Evolutionary conservation across 2,888 invertebrate genomes (phyloP), one percentile per base, ranked within the genome.

Genomic region (Ommatoiulus sabulosus): DNA sequence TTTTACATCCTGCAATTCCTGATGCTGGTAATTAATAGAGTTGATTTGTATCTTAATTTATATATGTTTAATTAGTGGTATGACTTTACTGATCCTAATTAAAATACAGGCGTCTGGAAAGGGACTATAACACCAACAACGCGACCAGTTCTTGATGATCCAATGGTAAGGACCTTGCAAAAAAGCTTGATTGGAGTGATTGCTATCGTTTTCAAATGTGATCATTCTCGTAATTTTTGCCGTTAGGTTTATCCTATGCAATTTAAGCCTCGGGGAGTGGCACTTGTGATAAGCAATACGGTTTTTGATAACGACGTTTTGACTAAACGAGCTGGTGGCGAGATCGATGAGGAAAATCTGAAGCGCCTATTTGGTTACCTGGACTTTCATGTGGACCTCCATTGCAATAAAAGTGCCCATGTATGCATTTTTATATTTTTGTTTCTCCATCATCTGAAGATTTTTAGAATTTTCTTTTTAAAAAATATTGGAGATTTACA

Each of bases 331-430:
- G n/a, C 10, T 63, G 87, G 87, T 7, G 87, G 87, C 2, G 52
- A 87, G 44, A 44, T 52, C 12, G 87, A 87, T 17, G 87, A 87
- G 24, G 57, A 44, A 24, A 87, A 87, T 63, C 63, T 87, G 57
- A 52, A 52, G 12, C 87, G 87, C n/a, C 43, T 87, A 10, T 87
- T 87, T 43, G 57, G n/a, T 44, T 52, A 52, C 7, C 35, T 87
- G 57, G 57, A 43, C n/a, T 87, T 87, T 43, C 20, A 57, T 0
- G 87, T 87, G 0, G 87, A 57, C 15, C 24, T 87, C 17, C 87
- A 87, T 63, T 3, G 3, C 12, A 63, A 87, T 52, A 87, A 87
- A 80, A 80, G 80, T 12, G 80, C 80, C 24, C 35, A 80, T 35
- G 80, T 80, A 35, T 12, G 3, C 10, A 35, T 3, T 6, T 15